Evolutionary conservation across 2,113 vertebrate species (phyloP), one percentile per base, ranked within the genome.

Genomic region (Microcebus ravelobensis): DNA sequence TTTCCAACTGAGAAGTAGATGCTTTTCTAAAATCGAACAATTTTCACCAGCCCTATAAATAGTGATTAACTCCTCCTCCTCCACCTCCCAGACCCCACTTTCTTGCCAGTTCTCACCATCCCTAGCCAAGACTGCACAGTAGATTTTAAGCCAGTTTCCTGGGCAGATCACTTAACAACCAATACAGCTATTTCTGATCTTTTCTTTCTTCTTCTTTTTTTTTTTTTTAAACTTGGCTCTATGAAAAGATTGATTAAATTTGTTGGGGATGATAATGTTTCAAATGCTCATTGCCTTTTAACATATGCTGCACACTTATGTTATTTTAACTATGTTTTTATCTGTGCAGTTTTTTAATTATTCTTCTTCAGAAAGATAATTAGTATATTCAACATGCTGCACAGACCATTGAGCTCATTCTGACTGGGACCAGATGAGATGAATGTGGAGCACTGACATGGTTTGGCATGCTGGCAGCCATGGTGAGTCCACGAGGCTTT

Each of bases 1-100:
- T 93, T 97, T 98, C 97, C 91, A 96, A 59, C 80, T 85, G 93
- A 68, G 83, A 96, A 94, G 31, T n/a, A 89, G 95, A 95, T 48
- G 36, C 39, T 91, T 36, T 91, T 97, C 76, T 95, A 96, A 97
- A 97, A 94, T 93, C 63, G 86, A 92, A 89, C 93, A 65, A 31
- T 91, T 80, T 96, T 94, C 42, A 29, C 70, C 18, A 39, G 18
- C 42, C n/a, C 70, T 97, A 97, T 97, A 98, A 96, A 97, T 97
- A 97, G 87, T 68, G 21, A 86, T 71, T 36, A 84, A 91, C 88
- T 96, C 92, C 93, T 96, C 94, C 87, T 65, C 94, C 52, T 7
- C 57, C 42, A 57, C 12, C 61, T 50, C 17, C 55, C 10, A 17
- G 81, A 80, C 86, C 86, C 65, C 29, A 48, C 9, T 79, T 12